Base-by-base conservation (phyloP, 2,113 vertebrate genomes). In the Phyllostomus hastatus region DNA sequence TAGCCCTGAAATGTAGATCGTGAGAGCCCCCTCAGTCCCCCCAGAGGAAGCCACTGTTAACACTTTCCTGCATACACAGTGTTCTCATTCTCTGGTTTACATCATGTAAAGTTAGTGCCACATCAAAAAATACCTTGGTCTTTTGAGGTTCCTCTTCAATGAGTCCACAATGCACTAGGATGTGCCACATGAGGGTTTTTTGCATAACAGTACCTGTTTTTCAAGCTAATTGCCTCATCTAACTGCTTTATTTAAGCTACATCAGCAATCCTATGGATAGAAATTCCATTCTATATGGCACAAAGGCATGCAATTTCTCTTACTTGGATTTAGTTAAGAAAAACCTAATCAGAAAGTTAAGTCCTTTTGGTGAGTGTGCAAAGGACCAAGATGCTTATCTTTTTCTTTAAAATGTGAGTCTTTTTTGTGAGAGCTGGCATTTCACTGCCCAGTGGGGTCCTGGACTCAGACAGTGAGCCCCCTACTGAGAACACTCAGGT, bases 131-230 rank as follows among this genome's bases (percentile, higher is more conserved):
- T 31, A 6, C 46, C 52, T 86, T 95, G 28, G n/a, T 84, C 43
- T 95, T 92, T 90, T 84, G 88, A 94, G 10, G 46, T 92, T 96
- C 83, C 19, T 90, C 79, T 89, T 79, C 19, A 86, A 54, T 69
- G 31, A 93, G 59, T 93, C 41, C 50, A 72, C 31, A 72, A 31
- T 89, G 33, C 64, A 57, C 19, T 38, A 48, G 48, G 52, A 87
- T 61, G 85, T 85, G 35, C 7, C 7, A 24, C 41, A 17, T 75
- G 64, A 69, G 2, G 11, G 35, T 3, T 14, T 43, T 66, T 46
- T 43, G 38, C 59, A 50, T 17, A 48, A 41, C 72, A 89, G 17
- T 9, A 46, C 46, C 24, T 85, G 31, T 93, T 96, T 96, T 86
- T 46, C 7, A 0, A 50, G 28, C 79, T 94, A 81, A 46, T 19